phyloP scores from a whole-genome alignment of 2,888 invertebrate species.

The Agonopterix subpropinquella region DNA sequence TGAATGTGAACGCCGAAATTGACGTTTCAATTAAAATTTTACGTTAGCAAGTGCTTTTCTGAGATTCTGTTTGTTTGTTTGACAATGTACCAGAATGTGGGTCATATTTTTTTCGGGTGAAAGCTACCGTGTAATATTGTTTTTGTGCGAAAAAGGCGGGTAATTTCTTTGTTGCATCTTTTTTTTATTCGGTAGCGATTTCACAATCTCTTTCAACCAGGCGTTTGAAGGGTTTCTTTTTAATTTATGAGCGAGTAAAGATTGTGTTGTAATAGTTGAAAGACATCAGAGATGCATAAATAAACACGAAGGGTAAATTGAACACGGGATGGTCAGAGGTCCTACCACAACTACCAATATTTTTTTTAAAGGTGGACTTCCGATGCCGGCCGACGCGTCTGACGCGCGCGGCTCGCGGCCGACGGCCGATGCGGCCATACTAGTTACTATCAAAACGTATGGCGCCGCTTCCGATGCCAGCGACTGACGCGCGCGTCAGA shows the following conservation, averaged over 20 bases:
- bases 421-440: no score
- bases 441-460: no score
- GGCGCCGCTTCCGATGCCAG: no score
- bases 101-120: conserved; percentile 7
- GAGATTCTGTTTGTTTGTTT: conserved; percentile 9
- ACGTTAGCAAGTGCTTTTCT: conserved; percentile 7
- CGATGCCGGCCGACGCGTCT: no score
- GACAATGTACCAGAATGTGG: conserved; percentile 9
- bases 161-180: neutral
- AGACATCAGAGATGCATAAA: neutral
- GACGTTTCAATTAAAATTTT: conserved; percentile 24
- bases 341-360: no score
- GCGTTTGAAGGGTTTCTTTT: neutral
- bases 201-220: no score
- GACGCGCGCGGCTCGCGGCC: no score
- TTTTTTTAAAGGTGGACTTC: no score
- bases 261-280: neutral
- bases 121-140: conserved; percentile 1
- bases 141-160: conserved; percentile 1
- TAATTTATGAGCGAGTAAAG: neutral
- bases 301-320: neutral
- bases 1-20: conserved; percentile 16
- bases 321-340: no score
- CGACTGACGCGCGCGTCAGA: no score
- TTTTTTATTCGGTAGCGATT: neutral